Evolutionary conservation across 2,888 invertebrate species (phyloP), one percentile per base, ranked within the genome.

Genomic region (Hecatera dysodea): DNA sequence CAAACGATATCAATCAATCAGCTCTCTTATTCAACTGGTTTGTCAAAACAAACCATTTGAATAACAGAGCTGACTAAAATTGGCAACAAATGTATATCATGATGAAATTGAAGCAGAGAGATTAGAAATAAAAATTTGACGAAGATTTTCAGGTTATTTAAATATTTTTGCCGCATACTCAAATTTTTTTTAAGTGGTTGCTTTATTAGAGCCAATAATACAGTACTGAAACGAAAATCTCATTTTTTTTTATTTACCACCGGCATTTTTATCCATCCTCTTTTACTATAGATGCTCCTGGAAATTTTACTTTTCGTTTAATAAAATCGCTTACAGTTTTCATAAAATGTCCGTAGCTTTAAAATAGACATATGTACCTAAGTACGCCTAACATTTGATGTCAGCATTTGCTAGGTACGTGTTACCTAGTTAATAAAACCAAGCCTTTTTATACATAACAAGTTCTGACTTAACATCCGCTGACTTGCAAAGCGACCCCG

Each of bases 401-500:
- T 15, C 42, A 42, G 42, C 15, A 42, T 15, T 42, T 12, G 12
- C 7, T 24, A 42, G n/a, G n/a, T n/a, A n/a, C 29, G 24, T 55
- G 17, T 56, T 19, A 7, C 9, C n/a, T 46, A 61, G n/a, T 61
- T 62, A 70, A 70, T 36, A 11, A 39, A 61, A 50, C 39, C 50
- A 29, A 11, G 17, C 24, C n/a, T 48, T 59, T 53, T 59, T 46
- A 50, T 64, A 61, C 27, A 48, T 3, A 65, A 65, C 53, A 39
- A 59, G 17, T 65, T 44, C 36, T 11, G 33, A 57, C 24, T 61
- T 63, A 63, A 52, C 15, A 57, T 39, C 27, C 8, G 22, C 15
- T 59, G 71, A 62, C 44, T 75, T 67, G 63, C 73, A 73, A 80
- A 73, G 62, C 50, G 12, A 80, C 69, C 59, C 59, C 33, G 44